Evolutionary conservation across 2,888 invertebrate genomes (phyloP), one percentile per base, ranked within the genome.

Genomic region (Cacoxenus indagator): DNA sequence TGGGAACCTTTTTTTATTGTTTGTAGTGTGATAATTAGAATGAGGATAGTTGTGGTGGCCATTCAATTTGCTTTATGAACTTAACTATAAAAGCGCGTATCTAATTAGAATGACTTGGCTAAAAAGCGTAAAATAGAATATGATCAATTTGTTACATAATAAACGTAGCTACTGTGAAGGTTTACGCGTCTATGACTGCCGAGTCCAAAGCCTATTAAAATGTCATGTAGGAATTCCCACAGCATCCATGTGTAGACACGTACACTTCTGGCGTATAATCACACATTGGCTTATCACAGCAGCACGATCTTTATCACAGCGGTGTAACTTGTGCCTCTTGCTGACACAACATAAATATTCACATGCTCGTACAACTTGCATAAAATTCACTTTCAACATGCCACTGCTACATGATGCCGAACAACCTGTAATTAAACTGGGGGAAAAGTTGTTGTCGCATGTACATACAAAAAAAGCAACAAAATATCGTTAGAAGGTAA

Each of bases 361-460:
- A 26, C 24, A 55, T 14, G 17, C 24, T 8, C 26, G 14, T 26
- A 55, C 54, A 2, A 17, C 46, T 51, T n/a, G 24, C 54, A 29
- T 46, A 31, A 27, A 57, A 59, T 46, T 45, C 75, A 81, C 82
- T 83, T 83, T 55, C 66, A 66, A 55, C 59, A 59, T 48, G 67
- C 29, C 24, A 43, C 46, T 48, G 67, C 29, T 37, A 43, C 46
- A 62, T 80, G 77, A 81, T 77, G 79, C 75, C 74, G n/a, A 71
- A 83, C 80, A 75, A 75, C 73, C 72, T 78, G 80, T 83, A 80
- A 83, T 80, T 80, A 83, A 83, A 73, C 76, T 67, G n/a, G n/a
- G n/a, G n/a, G 64, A 65, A 31, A 62, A 43, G 45, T 43, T 62
- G 45, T 26, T 62, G 43, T 64, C 6, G 29, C 46, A 17, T 5